Evolutionary conservation across 2,113 vertebrate species (phyloP).

Genomic region (Tretioscincus oriximinensis): DNA sequence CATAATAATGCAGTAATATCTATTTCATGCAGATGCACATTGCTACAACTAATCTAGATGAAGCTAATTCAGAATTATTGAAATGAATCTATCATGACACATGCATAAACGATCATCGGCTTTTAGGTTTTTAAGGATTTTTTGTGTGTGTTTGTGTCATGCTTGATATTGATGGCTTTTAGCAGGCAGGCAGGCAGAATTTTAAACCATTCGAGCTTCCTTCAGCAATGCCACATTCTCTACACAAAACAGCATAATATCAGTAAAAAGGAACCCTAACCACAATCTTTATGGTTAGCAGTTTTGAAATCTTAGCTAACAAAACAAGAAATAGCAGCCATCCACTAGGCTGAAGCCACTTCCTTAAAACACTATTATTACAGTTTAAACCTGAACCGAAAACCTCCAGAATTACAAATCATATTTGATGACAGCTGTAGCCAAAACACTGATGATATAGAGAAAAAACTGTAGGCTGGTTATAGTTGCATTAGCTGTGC

Average conservation of each 20-base stretch:
- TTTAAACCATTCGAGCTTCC: not conserved
- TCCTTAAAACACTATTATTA: constrained; percentile 10
- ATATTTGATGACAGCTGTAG: accelerated
- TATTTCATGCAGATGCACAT: too few relatives aligned
- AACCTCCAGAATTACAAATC: constrained; percentile 11
- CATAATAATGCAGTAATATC: too few relatives aligned
- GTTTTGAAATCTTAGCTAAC: not conserved
- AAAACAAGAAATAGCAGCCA: not conserved
- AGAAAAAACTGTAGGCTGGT: not conserved
- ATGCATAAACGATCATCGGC: too few relatives aligned
- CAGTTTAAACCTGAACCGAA: not conserved
- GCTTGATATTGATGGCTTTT: not conserved
- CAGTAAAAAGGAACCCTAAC: not conserved
- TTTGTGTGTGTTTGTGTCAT: too few relatives aligned
- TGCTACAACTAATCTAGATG: too few relatives aligned
- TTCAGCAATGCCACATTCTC: not conserved
- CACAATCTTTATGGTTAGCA: not conserved
- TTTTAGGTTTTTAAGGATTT: too few relatives aligned
- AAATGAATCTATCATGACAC: too few relatives aligned
- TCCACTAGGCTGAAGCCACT: constrained; percentile 8
- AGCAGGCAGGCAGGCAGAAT: not conserved
- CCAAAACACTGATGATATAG: constrained; percentile 29
- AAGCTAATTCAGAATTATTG: too few relatives aligned
- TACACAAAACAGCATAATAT: not conserved
- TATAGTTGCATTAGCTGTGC: not conserved